Percentiles rank a stretch among this genome's conserved stretches.
These are phyloP conservation scores for Stylophora pistillata DNA, from an alignment of 64 coral and sea anemone species.

Conservation along the genomic window DNA sequence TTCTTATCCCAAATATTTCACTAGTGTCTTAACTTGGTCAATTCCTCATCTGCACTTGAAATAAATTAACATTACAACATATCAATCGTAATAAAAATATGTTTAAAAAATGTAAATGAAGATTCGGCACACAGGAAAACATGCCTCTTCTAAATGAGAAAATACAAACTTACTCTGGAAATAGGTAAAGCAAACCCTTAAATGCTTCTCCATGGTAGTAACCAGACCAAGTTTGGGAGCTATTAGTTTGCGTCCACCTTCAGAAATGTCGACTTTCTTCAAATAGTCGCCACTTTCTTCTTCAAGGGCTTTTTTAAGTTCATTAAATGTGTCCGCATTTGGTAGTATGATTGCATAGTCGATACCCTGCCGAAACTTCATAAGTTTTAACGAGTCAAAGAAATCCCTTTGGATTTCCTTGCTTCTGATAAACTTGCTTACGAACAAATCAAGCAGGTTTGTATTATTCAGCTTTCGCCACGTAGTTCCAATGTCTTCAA, in stretches of 20 bases:
- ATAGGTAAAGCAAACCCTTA: slow-evolving; percentile 44
- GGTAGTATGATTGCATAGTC: slow-evolving; percentile 52
- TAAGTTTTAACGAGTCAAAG: background rate
- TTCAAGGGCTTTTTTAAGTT: background rate
- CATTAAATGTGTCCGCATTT: background rate
- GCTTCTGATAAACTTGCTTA: slow-evolving; percentile 35
- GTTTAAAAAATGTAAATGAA: too few relatives aligned
- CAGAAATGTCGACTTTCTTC: too few relatives aligned
- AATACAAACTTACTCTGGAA: slow-evolving; percentile 58
- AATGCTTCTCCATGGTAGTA: background rate
- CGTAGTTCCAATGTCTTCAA: slow-evolving; percentile 5
- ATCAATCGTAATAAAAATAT: too few relatives aligned
- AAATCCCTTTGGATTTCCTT: slow-evolving; percentile 49
- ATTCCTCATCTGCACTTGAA: too few relatives aligned
- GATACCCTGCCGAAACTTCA: slow-evolving; percentile 17
- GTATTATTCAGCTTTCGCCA: slow-evolving; percentile 32
- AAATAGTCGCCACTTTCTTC: background rate
- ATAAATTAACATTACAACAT: too few relatives aligned
- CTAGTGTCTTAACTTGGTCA: too few relatives aligned
- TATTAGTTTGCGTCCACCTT: background rate
- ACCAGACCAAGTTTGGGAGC: slow-evolving; percentile 19
- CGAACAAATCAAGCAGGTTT: slow-evolving; percentile 24
- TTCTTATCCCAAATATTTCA: too few relatives aligned
- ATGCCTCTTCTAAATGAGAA: too few relatives aligned
- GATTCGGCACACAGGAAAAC: too few relatives aligned